Base-by-base conservation (phyloP, 2,888 invertebrate species). In the Diploptera punctata region DNA sequence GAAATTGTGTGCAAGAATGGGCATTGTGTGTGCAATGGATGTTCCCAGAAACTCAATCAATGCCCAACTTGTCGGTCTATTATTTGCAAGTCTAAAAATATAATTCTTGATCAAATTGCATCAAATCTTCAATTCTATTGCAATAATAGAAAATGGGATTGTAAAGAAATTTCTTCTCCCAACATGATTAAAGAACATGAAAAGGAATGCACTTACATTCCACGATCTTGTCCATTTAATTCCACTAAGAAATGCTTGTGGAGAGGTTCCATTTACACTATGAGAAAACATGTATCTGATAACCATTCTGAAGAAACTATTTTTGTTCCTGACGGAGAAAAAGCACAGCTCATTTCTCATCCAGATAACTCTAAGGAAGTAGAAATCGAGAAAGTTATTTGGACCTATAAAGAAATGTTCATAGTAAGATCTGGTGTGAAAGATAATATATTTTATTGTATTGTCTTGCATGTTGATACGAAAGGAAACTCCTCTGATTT, bases 1-100 rank as follows among this genome's bases (percentile, higher is more conserved):
- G 38, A 44, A 1, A n/a, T n/a, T n/a, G 26, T 70, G 26, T 70
- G 70, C 26, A 60, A 21, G 44, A 70, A 60, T 16, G 70, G 70
- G 10, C 70, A 70, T 47, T 44, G 26, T 47, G 26, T 70, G 19
- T 70, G 70, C 29, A 21, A 33, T 16, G 38, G 61, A 18, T 70
- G 70, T 24, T 44, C 60, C 9, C 19, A 16, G 4, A 16, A 62
- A n/a, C 38, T 62, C 19, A 24, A 43, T 3, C 38, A 38, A 38
- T 62, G 62, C 5, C 62, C 62, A 10, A 62, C 38, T 19, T 62
- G 62, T 16, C 33, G 38, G 19, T n/a, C 19, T 9, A n/a, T 19
- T 4, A 19, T 38, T 19, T 7, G 10, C 19, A 24, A 13, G 2
- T 38, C 38, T 9, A 18, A 24, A 1, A 62, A 62, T 19, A 19